These are phyloP conservation scores for Microcebus tavaratra DNA, from an alignment of 2,113 vertebrate genomes.

Conservation along the genomic window DNA sequence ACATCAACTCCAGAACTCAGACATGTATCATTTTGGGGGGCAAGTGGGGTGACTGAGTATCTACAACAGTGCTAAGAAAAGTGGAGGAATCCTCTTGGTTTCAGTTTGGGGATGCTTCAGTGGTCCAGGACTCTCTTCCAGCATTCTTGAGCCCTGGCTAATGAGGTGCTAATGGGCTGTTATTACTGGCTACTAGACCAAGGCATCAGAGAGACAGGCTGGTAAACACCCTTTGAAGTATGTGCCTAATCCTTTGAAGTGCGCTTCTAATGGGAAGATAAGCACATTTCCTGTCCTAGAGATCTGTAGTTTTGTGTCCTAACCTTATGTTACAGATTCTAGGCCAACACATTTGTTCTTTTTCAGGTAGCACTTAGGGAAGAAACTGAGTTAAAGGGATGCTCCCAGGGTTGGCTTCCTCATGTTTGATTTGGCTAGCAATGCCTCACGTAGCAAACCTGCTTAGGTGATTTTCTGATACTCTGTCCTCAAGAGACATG, in stretches of 20 bases:
- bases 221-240: constrained; percentile 56
- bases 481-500: neutral
- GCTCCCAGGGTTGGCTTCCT: neutral
- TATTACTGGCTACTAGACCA: constrained; percentile 50
- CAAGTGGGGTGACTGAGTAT: neutral
- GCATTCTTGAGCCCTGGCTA: constrained; percentile 54
- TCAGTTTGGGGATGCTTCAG: neutral
- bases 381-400: neutral
- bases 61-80: neutral
- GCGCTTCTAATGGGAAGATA: constrained; percentile 33
- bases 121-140: neutral
- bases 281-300: constrained; percentile 51
- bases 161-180: constrained; percentile 72
- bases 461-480: neutral
- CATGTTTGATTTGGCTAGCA: neutral
- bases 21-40: neutral
- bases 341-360: neutral
- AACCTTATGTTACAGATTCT: neutral
- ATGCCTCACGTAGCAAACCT: neutral
- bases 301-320: neutral
- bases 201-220: constrained; percentile 40
- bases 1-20: neutral
- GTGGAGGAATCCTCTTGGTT: neutral
- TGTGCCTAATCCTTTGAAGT: constrained; percentile 63
- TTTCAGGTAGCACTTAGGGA: neutral